Conservation (phyloP, 92 coral and sea anemone genomes). For the Palythoa grandis region DNA sequence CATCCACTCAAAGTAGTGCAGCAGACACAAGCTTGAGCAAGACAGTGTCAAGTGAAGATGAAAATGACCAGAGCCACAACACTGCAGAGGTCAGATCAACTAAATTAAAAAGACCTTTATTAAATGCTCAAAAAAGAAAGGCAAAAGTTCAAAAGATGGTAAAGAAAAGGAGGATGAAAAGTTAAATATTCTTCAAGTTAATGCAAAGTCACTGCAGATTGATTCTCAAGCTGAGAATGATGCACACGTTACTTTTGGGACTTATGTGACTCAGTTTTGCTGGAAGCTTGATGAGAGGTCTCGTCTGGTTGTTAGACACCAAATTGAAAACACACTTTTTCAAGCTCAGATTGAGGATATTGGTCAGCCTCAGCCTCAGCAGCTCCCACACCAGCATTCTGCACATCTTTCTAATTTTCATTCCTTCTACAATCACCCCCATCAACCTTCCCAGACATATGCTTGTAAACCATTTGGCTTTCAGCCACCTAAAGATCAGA, state of each 20-base stretch:
- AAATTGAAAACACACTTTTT: conserved; percentile 26
- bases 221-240: not conserved
- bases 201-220: conserved; percentile 21
- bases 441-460: conserved; percentile 1
- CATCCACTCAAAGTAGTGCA: not conserved
- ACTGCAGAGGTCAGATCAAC: not conserved
- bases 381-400: conserved; percentile 2
- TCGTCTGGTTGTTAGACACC: conserved; percentile 28
- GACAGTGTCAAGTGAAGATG: conserved; percentile 1
- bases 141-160: not conserved
- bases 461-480: not conserved
- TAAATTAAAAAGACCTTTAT: conserved; percentile 4
- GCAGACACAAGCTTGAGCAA: not conserved
- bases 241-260: conserved; percentile 30
- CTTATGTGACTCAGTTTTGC: conserved; percentile 15
- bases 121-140: conserved; percentile 2
- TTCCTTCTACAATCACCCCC: not conserved
- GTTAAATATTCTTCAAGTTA: not conserved
- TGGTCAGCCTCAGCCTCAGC: conserved; percentile 7
- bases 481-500: conserved; percentile 4
- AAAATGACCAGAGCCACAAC: not conserved
- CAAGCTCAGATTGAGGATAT: conserved; percentile 32
- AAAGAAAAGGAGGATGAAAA: conserved; percentile 36
- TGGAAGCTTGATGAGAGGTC: conserved; percentile 8
- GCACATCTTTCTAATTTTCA: not conserved